Evolutionary conservation across 2,113 vertebrate genomes (phyloP).

Genomic region (Cyphomyrus plagiostoma): DNA sequence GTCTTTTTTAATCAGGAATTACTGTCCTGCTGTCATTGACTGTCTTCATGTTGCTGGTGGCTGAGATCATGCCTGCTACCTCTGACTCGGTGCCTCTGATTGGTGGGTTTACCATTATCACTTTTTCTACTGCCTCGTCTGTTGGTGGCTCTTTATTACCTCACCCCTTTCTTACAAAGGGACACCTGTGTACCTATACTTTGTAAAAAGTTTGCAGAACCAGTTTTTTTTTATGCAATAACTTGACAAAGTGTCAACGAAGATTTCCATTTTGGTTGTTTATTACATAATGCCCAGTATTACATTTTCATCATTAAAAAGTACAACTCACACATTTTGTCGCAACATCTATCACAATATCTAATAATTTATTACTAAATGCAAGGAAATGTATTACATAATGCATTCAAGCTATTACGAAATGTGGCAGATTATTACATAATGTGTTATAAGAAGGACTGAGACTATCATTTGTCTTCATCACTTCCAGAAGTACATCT

Average conservation of each 20-base stretch:
- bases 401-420: too few species aligned
- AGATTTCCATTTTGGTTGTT: not conserved
- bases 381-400: too few species aligned
- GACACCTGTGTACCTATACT: not conserved
- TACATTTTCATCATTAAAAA: too few species aligned
- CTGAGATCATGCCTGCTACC: slow-evolving; percentile 87
- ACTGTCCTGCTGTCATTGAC: slow-evolving; percentile 85
- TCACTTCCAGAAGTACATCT: not conserved
- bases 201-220: not conserved
- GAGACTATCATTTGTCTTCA: not conserved
- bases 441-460: too few species aligned
- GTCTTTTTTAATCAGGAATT: slow-evolving; percentile 59
- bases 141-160: not conserved
- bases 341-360: too few species aligned
- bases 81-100: slow-evolving; percentile 86
- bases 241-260: too few species aligned
- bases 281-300: too few species aligned
- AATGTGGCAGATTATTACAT: too few species aligned
- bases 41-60: slow-evolving; percentile 85
- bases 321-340: too few species aligned
- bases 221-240: not conserved
- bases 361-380: too few species aligned
- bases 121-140: not conserved
- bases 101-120: slow-evolving; percentile 52
- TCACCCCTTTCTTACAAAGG: not conserved